Evolutionary conservation across 1,140 invertebrate species (phyloP).

Genomic region (Cyclargus thomasi): DNA sequence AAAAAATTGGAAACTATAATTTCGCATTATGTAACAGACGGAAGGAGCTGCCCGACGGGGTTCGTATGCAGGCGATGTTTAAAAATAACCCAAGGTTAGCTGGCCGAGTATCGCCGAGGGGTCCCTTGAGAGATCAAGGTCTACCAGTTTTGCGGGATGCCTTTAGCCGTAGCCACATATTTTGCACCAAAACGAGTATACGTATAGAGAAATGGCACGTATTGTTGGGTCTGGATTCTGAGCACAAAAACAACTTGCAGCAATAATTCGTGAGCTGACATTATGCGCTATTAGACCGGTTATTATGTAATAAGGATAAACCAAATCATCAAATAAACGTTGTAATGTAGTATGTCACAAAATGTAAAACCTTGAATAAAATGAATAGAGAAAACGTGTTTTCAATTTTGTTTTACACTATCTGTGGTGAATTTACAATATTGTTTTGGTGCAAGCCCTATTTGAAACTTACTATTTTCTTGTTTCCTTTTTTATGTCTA

Average conservation of each 20-base stretch:
- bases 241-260: slow-evolving; percentile 10
- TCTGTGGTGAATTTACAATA: too few relatives aligned
- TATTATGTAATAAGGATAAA: background rate
- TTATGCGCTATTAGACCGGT: background rate
- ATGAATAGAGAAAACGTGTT: too few relatives aligned
- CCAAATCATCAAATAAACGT: too few relatives aligned
- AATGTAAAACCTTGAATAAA: too few relatives aligned
- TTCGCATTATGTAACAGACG: slow-evolving; percentile 72
- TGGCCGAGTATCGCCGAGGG: slow-evolving; percentile 50
- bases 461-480: too few relatives aligned
- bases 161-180: slow-evolving; percentile 41
- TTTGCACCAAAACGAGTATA: slow-evolving; percentile 40
- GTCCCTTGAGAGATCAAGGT: slow-evolving; percentile 70
- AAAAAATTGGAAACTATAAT: slow-evolving; percentile 64
- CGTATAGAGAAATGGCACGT: slow-evolving; percentile 30
- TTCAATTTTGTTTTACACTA: too few relatives aligned
- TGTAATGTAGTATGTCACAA: too few relatives aligned
- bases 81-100: slow-evolving; percentile 73
- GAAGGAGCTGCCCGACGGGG: slow-evolving; percentile 63
- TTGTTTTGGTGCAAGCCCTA: too few relatives aligned
- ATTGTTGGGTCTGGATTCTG: slow-evolving; percentile 11
- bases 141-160: slow-evolving; percentile 65
- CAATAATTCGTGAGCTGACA: background rate
- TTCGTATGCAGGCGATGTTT: slow-evolving; percentile 63
- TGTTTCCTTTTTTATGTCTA: too few relatives aligned